phyloP scores from a whole-genome alignment of 2,888 invertebrate species.

The Parascotia fuliginaria region DNA sequence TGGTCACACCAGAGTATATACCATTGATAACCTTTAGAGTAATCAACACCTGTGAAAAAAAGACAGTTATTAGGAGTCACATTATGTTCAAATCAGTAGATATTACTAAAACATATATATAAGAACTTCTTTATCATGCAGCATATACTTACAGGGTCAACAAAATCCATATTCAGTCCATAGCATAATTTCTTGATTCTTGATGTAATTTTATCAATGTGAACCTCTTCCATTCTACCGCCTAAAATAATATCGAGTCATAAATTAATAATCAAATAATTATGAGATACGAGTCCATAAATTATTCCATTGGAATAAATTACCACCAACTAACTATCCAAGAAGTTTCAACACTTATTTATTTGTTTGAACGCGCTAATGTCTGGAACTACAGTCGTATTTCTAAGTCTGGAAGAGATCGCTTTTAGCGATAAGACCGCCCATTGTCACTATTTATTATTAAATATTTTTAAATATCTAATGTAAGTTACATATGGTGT shows the following conservation, averaged over 20 bases:
- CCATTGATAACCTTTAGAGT: conserved; percentile 97
- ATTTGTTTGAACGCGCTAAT: too few species aligned
- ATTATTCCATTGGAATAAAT: too few species aligned
- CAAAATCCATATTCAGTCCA: conserved; percentile 97
- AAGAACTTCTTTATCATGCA: background rate
- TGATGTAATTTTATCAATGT: conserved; percentile 99
- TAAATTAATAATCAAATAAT: too few species aligned
- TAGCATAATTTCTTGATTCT: conserved; percentile 98
- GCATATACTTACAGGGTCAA: conserved; percentile 93
- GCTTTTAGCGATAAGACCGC: too few species aligned
- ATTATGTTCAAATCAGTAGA: background rate
- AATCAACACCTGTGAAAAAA: conserved; percentile 88
- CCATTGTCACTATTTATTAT: too few species aligned
- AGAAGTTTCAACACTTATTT: too few species aligned
- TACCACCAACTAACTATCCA: too few species aligned
- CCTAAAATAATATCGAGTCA: conserved; percentile 83
- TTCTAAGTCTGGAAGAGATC: too few species aligned
- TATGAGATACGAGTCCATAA: too few species aligned
- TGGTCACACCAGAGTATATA: conserved; percentile 97
- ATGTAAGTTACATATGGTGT: too few species aligned
- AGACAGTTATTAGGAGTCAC: background rate
- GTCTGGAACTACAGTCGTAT: too few species aligned
- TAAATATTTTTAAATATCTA: too few species aligned
- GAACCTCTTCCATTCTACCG: conserved; percentile 96
- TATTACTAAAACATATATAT: background rate